Base-by-base conservation (phyloP, 2,797 vertebrate species). In the Pseudochaenichthys georgianus region DNA sequence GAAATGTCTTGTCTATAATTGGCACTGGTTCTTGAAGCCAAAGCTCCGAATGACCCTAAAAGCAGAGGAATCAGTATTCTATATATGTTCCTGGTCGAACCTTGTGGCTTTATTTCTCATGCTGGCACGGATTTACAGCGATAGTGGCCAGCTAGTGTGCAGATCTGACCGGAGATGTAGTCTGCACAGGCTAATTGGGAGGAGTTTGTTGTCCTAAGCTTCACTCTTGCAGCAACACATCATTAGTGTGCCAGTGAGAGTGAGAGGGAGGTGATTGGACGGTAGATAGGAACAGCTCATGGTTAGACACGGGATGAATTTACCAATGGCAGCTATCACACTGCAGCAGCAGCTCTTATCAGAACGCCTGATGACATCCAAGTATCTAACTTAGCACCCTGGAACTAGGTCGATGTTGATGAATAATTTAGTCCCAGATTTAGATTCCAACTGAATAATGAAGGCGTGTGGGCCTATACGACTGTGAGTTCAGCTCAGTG, bases 351-450 rank as follows among this genome's bases (percentile, higher is more conserved):
- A 70, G 82, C 78, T 84, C 89, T 88, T 90, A 89, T 88, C 87
- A 92, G 79, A 88, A 87, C 21, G 74, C 78, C 84, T 86, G 86
- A 90, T 91, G 91, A 91, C 90, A 91, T 92, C 87, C 80, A 87
- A 91, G 87, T 87, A 91, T 94, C 91, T 90, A 93, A 94, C 88
- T 94, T 91, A 89, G 89, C 91, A 90, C 88, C 87, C 80, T 91
- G 85, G 89, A 95, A 93, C 92, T 94, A 92, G 93, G 93, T 94
- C 93, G 91, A 93, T 89, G 89, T 87, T 92, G 86, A 92, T 93
- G 92, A 94, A 94, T 95, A 92, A 93, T 95, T 94, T 93, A 94
- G 86, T 91, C 90, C 88, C 89, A 93, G 91, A 93, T 94, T 91
- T 94, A 94, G 92, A 93, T 91, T 93, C 88, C 87, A 86, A 86